These are phyloP conservation scores for Tenebrosternarchus preto DNA, from an alignment of 2,113 vertebrate species.

Conservation along the genomic window DNA sequence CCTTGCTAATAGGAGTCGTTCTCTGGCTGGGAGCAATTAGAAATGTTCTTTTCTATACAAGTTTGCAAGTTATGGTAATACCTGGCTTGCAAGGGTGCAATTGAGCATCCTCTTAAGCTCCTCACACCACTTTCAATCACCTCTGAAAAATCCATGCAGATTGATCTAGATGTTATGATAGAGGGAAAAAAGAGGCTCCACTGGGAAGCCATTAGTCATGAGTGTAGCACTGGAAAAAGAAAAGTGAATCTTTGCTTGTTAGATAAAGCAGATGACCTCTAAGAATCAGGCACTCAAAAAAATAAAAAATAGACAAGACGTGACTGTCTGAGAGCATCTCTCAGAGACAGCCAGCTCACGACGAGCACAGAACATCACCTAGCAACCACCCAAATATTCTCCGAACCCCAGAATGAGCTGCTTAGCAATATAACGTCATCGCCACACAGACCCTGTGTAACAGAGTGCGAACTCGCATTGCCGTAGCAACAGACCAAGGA, in stretches of 20 bases:
- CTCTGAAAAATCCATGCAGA: slow-evolving; percentile 37
- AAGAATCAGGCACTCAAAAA: slow-evolving; percentile 33
- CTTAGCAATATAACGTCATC: slow-evolving; percentile 39
- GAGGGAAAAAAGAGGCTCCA: slow-evolving; percentile 60
- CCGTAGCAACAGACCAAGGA: slow-evolving; percentile 10
- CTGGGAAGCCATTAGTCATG: slow-evolving; percentile 66
- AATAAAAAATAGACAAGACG: not conserved
- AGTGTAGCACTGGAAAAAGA: slow-evolving; percentile 14
- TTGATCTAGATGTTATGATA: slow-evolving; percentile 47
- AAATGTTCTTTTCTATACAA: slow-evolving; percentile 48
- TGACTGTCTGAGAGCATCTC: slow-evolving; percentile 34
- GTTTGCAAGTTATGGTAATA: slow-evolving; percentile 47
- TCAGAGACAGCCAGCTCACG: slow-evolving; percentile 21
- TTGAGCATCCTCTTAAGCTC: slow-evolving; percentile 43
- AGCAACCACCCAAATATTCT: slow-evolving; percentile 53
- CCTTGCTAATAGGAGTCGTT: slow-evolving; percentile 55
- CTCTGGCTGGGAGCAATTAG: slow-evolving; percentile 38
- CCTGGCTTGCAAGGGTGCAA: slow-evolving; percentile 49
- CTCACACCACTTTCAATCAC: slow-evolving; percentile 24
- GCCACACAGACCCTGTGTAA: slow-evolving; percentile 36
- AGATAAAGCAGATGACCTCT: slow-evolving; percentile 49
- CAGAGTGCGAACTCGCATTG: slow-evolving; percentile 19
- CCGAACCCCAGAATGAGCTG: slow-evolving; percentile 42
- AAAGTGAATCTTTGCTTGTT: slow-evolving; percentile 29
- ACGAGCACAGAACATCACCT: slow-evolving; percentile 44